phyloP scores from a whole-genome alignment of 2,113 vertebrate genomes.

The Halcyon senegalensis region DNA sequence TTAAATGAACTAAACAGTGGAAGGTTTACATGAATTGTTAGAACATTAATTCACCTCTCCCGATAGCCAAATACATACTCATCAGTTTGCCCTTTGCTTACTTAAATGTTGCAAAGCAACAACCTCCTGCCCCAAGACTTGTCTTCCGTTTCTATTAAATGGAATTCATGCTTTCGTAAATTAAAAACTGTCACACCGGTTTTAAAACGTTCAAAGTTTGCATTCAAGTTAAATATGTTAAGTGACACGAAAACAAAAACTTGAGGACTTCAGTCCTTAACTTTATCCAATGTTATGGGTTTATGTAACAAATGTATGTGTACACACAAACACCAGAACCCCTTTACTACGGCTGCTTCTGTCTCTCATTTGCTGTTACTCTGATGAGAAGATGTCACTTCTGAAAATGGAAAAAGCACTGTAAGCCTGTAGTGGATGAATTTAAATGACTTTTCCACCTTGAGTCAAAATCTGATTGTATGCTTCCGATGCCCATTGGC shows the following conservation, averaged over 20 bases:
- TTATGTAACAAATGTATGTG: accelerated
- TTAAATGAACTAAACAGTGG: background rate
- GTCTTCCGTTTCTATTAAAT: background rate
- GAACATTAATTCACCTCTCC: background rate
- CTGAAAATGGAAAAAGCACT: background rate
- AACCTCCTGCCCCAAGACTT: background rate
- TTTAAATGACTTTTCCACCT: slow-evolving; percentile 9
- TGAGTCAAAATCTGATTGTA: background rate
- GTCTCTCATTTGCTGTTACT: background rate
- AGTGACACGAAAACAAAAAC: too few relatives aligned
- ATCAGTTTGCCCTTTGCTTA: background rate
- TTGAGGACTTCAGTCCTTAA: background rate
- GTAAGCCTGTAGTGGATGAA: background rate
- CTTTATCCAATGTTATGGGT: background rate
- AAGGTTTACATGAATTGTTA: background rate
- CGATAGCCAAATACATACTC: background rate
- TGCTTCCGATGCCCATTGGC: background rate
- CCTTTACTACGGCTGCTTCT: background rate
- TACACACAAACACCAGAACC: background rate
- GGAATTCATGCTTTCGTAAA: background rate
- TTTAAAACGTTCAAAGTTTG: background rate
- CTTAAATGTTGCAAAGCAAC: background rate
- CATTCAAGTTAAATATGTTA: background rate
- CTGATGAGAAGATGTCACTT: background rate
- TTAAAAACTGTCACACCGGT: background rate